These are phyloP conservation scores for Calyptommatus sinebrachiatus DNA, from an alignment of 2,113 vertebrate species.

Conservation along the genomic window DNA sequence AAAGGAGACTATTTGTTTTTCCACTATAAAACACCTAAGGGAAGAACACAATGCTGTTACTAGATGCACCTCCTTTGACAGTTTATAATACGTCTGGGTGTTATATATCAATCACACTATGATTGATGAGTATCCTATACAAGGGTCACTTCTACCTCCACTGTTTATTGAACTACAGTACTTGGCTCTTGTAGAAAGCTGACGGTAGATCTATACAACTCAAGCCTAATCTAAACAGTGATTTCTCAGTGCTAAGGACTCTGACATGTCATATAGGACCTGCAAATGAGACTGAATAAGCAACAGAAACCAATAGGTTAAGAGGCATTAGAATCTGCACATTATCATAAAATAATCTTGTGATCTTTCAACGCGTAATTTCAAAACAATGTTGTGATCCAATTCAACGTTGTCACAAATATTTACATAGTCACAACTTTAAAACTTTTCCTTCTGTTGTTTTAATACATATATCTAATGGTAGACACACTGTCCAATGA, in stretches of 20 bases:
- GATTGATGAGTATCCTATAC: slow-evolving; percentile 52
- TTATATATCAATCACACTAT: slow-evolving; percentile 50
- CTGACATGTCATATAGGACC: slow-evolving; percentile 23
- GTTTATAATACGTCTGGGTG: not conserved
- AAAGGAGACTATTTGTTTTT: not conserved
- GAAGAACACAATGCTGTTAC: slow-evolving; percentile 13
- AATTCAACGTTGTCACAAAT: not conserved
- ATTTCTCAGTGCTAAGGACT: slow-evolving; percentile 62
- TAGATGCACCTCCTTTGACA: not conserved
- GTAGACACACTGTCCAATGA: too few species aligned
- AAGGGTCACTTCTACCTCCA: slow-evolving; percentile 42
- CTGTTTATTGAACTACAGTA: slow-evolving; percentile 53
- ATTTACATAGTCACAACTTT: too few species aligned
- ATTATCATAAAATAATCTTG: not conserved
- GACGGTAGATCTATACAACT: slow-evolving; percentile 50
- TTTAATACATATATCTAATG: too few species aligned
- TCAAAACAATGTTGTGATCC: not conserved
- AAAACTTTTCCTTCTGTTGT: too few species aligned
- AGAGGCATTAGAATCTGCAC: not conserved
- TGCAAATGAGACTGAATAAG: slow-evolving; percentile 2
- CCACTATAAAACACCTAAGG: not conserved
- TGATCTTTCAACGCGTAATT: not conserved
- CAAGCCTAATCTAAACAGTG: slow-evolving; percentile 50
- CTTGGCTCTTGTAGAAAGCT: slow-evolving; percentile 36
- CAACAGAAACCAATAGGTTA: not conserved